Evolutionary conservation across 1,140 invertebrate species (phyloP), one percentile per base, ranked within the genome.

Genomic region (Macrobrachium rosenbergii): DNA sequence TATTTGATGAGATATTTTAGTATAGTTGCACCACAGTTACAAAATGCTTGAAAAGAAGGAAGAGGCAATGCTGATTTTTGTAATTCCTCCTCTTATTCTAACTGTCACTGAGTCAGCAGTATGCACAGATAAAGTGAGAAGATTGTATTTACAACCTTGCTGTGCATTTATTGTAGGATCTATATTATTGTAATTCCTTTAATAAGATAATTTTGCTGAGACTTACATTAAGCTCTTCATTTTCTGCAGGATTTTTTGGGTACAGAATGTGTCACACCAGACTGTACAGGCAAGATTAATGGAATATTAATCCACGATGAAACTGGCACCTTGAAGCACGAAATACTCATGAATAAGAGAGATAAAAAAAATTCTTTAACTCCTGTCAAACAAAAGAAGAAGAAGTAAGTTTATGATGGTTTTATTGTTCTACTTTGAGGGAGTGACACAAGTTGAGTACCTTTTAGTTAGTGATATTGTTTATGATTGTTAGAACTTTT

Each of bases 221-320:
- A 16, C 16, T 16, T 16, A 17, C 14, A 8, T 73, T 28, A 43
- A 23, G 8, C 11, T 28, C 28, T 52, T 59, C 14, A 8, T 12
- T n/a, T 45, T 52, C 23, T 58, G 23, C 87, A 88, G 87, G 87
- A 88, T 83, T 88, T 88, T 52, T 73, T 88, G 60, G 87, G 87
- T 8, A 11, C 60, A 23, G 23, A 72, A 37, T 88, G 87, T 72
- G 67, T 83, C n/a, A 88, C 87, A 0, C 87, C 87, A 72, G 87
- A 88, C 28, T 88, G 87, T 69, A 83, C 87, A 0, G 87, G 87
- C 37, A 88, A 83, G 62, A 88, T 88, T 79, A 72, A 21, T 45
- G 72, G 75, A 72, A 88, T 88, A 37, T 21, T n/a, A 7, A 88
- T 88, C 43, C 83, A 72, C 43, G 87, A 88, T 52, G 87, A 88